phyloP scores from a whole-genome alignment of 2,797 vertebrate species.

The Anniella stebbinsi region DNA sequence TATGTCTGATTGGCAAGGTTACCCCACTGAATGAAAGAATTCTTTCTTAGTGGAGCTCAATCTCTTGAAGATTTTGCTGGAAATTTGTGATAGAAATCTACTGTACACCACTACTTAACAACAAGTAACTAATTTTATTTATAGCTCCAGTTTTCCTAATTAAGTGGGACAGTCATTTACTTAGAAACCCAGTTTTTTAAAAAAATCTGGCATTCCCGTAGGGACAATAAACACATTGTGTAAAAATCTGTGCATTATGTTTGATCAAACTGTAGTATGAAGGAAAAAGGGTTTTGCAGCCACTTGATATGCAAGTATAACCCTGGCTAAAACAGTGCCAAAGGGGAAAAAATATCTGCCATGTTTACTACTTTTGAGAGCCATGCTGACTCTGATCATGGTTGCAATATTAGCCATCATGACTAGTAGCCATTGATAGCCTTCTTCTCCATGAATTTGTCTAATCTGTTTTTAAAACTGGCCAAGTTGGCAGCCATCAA shows the following conservation, averaged over 20 bases:
- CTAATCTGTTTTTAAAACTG: no score
- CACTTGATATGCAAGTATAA: rapidly evolving
- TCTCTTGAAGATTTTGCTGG: conserved; percentile 35
- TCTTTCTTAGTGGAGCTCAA: conserved; percentile 56
- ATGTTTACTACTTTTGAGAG: no score
- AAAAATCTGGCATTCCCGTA: conserved; percentile 23
- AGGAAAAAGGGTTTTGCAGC: not conserved
- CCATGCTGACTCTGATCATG: no score
- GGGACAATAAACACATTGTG: not conserved
- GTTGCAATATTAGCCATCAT: no score
- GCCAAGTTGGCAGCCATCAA: no score
- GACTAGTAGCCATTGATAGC: no score
- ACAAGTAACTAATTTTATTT: not conserved
- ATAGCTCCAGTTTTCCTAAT: not conserved
- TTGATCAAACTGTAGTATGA: not conserved
- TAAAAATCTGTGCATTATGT: conserved; percentile 29
- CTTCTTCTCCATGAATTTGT: no score
- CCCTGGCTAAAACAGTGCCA: not conserved
- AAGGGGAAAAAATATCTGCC: not conserved
- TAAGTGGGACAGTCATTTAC: conserved; percentile 14
- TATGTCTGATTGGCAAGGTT: conserved; percentile 45
- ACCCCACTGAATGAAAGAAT: conserved; percentile 46
- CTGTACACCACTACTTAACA: conserved; percentile 29
- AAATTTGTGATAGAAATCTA: conserved; percentile 55
- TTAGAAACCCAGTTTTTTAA: conserved; percentile 42